phyloP scores from a whole-genome alignment of 2,797 vertebrate genomes.

The Lagocephalus sceleratus region DNA sequence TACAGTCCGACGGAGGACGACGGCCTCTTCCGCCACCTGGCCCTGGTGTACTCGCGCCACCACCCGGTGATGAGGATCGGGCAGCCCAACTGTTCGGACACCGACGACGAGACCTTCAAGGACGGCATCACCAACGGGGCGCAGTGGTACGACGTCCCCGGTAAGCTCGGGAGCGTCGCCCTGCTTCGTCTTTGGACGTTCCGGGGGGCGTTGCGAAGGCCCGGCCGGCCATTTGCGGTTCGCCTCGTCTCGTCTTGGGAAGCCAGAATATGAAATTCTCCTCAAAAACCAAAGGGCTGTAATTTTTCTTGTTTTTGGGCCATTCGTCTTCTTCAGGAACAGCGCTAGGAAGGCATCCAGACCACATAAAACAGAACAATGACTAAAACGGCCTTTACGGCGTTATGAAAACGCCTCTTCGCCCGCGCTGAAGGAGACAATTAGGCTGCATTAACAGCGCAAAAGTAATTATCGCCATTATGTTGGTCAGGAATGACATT shows the following conservation, averaged over 20 bases:
- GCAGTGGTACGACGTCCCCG: conserved; percentile 91
- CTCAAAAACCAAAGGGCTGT: no score
- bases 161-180: conserved; percentile 78
- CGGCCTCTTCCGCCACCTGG: conserved; percentile 86
- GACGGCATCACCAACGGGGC: conserved; percentile 97
- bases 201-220: no score
- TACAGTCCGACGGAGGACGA: conserved; percentile 93
- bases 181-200: no score
- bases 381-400: no score
- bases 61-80: conserved; percentile 93
- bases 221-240: no score
- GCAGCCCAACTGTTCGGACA: conserved; percentile 79
- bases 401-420: no score
- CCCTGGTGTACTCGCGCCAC: conserved; percentile 85
- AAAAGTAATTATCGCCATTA: no score
- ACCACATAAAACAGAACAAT: background rate
- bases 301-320: background rate
- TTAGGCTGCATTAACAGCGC: no score
- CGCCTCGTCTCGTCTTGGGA: no score
- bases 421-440: no score
- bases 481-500: no score
- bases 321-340: background rate
- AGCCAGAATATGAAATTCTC: no score
- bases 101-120: conserved; percentile 78
- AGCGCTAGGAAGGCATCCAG: background rate